Base-by-base conservation (phyloP, 92 coral and sea anemone genomes). In the Epizoanthus illoricatus region DNA sequence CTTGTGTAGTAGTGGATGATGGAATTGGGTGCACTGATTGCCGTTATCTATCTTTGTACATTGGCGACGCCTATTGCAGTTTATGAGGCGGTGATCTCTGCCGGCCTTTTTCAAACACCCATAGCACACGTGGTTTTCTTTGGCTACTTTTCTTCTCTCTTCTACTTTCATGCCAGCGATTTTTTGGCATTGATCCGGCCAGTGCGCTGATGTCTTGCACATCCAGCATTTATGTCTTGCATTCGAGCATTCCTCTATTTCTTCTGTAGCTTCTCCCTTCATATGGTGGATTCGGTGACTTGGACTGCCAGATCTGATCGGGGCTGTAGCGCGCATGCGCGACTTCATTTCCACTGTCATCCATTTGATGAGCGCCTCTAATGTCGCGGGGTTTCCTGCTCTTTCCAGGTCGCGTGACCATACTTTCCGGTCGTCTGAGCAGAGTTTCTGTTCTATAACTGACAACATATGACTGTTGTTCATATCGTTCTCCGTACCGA, bases 321-420 rank as follows among this genome's bases (percentile, higher is more conserved):
- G 90, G 17, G 88, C 89, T 61, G 89, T 87, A 9, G 93, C 93
- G 18, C 92, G 86, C 87, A 71, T 86, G 69, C 89, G 79, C 47
- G 89, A 86, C 52, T 86, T 86, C 92, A 89, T 85, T 15, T 90
- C 93, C 5, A 71, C 61, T 2, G 81, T 89, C 88, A 91, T 91
- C 94, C 94, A 91, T 18, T 74, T 70, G 47, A 91, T 85, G 39
- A 91, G 88, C 42, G 69, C 75, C 41, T 68, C 60, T 66, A 91
- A 80, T 16, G 92, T 88, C 6, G 94, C 94, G 15, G 78, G 75
- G 63, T 79, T 82, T 62, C 69, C 74, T 24, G 88, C 87, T 41
- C 86, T 86, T 55, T 90, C 92, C 64, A 91, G 84, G 0, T 91
- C 90, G 45, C 92, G 71, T 18, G 92, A 83, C 94, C 94, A 91